Conservation (phyloP, 2,888 invertebrate genomes). For the Eubasilissa splendida region DNA sequence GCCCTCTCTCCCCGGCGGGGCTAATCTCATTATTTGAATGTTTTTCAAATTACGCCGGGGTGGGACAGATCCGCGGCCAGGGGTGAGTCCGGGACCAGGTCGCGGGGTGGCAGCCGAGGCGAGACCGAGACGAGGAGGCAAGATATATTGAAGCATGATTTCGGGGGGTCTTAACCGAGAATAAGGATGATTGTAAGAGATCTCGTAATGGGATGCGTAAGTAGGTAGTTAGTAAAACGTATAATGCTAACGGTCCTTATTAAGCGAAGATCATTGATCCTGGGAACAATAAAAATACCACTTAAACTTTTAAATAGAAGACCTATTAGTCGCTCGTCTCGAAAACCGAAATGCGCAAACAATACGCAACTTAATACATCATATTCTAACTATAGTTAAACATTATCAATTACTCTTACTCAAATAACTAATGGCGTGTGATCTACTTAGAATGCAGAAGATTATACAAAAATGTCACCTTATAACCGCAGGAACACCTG, state of each 20-base stretch:
- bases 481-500: no score
- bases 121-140: neutral
- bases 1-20: conserved; percentile 45
- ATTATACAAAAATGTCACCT: no score
- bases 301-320: no score
- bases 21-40: conserved; percentile 57
- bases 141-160: conserved; percentile 10
- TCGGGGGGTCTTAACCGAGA: neutral
- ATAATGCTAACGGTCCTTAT: conserved; percentile 7
- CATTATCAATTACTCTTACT: no score
- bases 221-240: conserved; percentile 10
- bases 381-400: no score
- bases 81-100: conserved; percentile 25
- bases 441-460: no score
- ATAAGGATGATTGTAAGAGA: conserved; percentile 8
- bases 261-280: neutral
- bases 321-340: no score
- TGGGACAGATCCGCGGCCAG: neutral
- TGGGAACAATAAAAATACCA: no score
- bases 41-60: conserved; percentile 56
- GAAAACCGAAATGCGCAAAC: no score
- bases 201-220: conserved; percentile 24
- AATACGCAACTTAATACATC: no score
- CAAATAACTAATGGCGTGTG: no score
- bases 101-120: conserved; percentile 7